Conservation (phyloP, 2,888 invertebrate species). For the Dynastes maya region DNA sequence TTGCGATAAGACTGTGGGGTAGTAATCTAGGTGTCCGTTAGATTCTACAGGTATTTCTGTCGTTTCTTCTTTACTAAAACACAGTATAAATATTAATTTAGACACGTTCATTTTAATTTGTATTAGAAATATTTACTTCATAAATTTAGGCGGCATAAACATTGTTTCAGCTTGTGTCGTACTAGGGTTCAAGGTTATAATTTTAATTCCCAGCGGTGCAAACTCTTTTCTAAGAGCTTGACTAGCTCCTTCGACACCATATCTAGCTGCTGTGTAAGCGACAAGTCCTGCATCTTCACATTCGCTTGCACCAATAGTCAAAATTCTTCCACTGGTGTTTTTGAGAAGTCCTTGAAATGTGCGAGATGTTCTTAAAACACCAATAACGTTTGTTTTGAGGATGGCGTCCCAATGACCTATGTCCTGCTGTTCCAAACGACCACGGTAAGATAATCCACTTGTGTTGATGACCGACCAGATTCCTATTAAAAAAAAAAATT, state of each 20-base stretch:
- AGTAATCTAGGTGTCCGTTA: conserved; percentile 64
- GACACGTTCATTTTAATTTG: background rate
- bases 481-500: conserved; percentile 69
- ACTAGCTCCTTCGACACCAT: conserved; percentile 87
- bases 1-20: conserved; percentile 64
- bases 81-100: conserved; percentile 34
- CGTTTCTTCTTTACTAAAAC: conserved; percentile 61
- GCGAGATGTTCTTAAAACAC: conserved; percentile 81
- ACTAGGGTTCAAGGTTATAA: conserved; percentile 83
- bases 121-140: conserved; percentile 64
- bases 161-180: conserved; percentile 78
- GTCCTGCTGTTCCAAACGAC: conserved; percentile 80
- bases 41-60: conserved; percentile 65
- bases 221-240: conserved; percentile 81
- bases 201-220: conserved; percentile 80
- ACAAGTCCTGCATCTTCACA: conserved; percentile 56
- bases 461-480: conserved; percentile 90
- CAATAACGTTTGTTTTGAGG: conserved; percentile 81
- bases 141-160: conserved; percentile 77
- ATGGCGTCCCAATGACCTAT: conserved; percentile 81
- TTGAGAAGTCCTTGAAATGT: conserved; percentile 84
- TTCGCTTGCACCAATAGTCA: conserved; percentile 78
- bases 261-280: conserved; percentile 74
- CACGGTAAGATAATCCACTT: conserved; percentile 83
- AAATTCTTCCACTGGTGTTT: conserved; percentile 78